Percentiles rank a stretch among this genome's conserved stretches.
Evolutionary conservation across 2,113 vertebrate species (phyloP).

Genomic region (Phrynocephalus versicolor): DNA sequence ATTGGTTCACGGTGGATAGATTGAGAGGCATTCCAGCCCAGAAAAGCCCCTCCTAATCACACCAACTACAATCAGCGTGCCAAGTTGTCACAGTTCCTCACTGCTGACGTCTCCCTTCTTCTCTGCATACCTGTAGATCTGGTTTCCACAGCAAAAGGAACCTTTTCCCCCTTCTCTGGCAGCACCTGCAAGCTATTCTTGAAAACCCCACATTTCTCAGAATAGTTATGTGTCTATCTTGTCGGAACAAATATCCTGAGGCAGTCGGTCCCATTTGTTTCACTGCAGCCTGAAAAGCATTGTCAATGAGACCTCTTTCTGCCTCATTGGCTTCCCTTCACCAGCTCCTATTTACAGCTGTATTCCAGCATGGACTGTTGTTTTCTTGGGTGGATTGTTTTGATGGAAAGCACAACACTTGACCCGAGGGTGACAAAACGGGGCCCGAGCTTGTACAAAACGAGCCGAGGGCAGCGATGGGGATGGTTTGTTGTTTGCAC

Average conservation of each 20-base stretch:
- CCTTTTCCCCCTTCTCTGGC: not conserved
- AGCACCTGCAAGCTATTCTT: not conserved
- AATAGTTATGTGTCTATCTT: not conserved
- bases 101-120: too few species aligned
- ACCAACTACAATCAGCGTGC: too few species aligned
- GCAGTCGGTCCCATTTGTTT: not conserved
- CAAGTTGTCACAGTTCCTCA: too few species aligned
- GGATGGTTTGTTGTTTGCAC: not conserved
- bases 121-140: too few species aligned
- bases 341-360: not conserved
- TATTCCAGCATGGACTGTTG: not conserved
- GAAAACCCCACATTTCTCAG: too few species aligned
- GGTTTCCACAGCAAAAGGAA: not conserved
- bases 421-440: too few species aligned
- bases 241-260: not conserved
- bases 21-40: too few species aligned
- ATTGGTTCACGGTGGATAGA: too few species aligned
- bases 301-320: not conserved
- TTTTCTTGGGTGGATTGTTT: not conserved
- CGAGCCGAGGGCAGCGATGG: too few species aligned
- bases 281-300: not conserved
- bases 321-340: too few species aligned
- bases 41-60: too few species aligned
- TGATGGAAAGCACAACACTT: not conserved
- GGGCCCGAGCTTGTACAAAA: not conserved